Evolutionary conservation across 2,888 invertebrate genomes (phyloP), one percentile per base, ranked within the genome.

Genomic region (Brenthis hecate): DNA sequence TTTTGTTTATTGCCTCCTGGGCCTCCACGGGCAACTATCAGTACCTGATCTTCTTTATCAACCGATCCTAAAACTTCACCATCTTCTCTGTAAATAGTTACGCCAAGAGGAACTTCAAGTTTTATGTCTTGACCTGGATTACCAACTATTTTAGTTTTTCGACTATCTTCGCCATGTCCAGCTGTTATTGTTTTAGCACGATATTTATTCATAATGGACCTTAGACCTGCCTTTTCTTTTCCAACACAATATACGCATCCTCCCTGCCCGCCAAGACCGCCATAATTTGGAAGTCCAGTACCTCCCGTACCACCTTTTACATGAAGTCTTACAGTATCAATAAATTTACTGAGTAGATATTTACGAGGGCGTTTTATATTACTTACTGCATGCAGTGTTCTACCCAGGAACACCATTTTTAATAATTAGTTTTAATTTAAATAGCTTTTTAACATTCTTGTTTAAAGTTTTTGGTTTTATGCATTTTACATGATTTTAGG

Each of bases 211-310:
- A 89, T 86, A 6, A 96, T 90, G 58, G 85, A 89, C 48, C 90
- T 90, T 1, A 96, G 85, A 55, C 93, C 93, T 0, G 94, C 78
- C 28, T 91, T 91, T 80, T 96, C 95, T 77, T 94, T 94, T 0
- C 96, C 96, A 48, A 94, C 86, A 16, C 97, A 93, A 78, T 95
- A 95, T 3, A 99, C 95, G 86, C 96, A 95, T 2, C 99, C 99
- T 54, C 99, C 99, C 84, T 96, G 95, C 0, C 99, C 99, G 13
- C 99, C 99, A 13, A 96, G 87, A 0, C 97, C 99, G 2, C 98
- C 98, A 86, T 95, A 97, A 80, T 96, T 96, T 2, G 96, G 96
- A 23, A 95, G 88, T 0, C 94, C 94, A 71, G 94, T 94, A 0
- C 94, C 94, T 13, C 99, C 99, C 32, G 95, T 91, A 3, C 99